Conservation (phyloP, 1,140 invertebrate genomes). For the Drosophila kurseongensis region DNA sequence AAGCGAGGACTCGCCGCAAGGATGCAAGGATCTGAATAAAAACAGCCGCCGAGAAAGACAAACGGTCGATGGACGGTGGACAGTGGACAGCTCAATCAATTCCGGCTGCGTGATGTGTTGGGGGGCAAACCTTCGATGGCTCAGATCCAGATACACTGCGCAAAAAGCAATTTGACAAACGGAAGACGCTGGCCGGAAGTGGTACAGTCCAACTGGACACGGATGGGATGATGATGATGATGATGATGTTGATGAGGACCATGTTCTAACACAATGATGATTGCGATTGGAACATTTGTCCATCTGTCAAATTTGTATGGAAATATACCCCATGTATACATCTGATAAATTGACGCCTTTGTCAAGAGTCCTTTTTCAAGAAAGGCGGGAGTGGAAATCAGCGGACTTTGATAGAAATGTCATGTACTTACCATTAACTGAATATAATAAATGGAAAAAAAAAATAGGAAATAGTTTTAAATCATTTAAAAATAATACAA, state of each 20-base stretch:
- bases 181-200: slow-evolving; percentile 51
- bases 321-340: slow-evolving; percentile 27
- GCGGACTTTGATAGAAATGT: neutral
- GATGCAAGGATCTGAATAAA: slow-evolving; percentile 7
- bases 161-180: slow-evolving; percentile 39
- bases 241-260: neutral
- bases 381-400: neutral
- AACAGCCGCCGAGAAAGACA: slow-evolving; percentile 9
- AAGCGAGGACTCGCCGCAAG: slow-evolving; percentile 30
- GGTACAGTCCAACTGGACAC: slow-evolving; percentile 40
- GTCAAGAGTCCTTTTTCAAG: neutral
- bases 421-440: neutral
- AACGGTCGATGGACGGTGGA: slow-evolving; percentile 19
- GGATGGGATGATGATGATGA: slow-evolving; percentile 14
- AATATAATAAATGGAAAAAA: too few species aligned
- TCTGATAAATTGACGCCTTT: slow-evolving; percentile 39
- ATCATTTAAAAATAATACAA: too few species aligned
- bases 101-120: slow-evolving; percentile 3
- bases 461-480: too few species aligned
- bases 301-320: slow-evolving; percentile 67
- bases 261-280: slow-evolving; percentile 13
- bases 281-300: slow-evolving; percentile 13
- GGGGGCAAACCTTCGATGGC: slow-evolving; percentile 1
- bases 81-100: slow-evolving; percentile 67
- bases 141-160: slow-evolving; percentile 21